These are phyloP conservation scores for Neodiprion fabricii DNA, from an alignment of 1,140 invertebrate genomes.

Conservation along the genomic window DNA sequence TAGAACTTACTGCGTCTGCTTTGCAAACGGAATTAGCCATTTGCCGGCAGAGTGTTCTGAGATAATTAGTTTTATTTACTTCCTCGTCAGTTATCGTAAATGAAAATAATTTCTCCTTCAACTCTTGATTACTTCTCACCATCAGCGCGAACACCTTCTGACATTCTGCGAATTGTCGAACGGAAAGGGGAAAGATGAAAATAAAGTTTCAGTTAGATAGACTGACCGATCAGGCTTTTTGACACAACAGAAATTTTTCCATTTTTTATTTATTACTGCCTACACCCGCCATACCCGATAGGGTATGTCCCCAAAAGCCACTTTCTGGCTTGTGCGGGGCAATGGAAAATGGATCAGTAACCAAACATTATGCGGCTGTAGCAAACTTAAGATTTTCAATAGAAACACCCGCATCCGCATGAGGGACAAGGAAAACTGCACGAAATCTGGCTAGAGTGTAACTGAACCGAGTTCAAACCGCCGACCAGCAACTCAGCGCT, in stretches of 20 bases:
- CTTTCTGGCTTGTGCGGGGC: no score
- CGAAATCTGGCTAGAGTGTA: no score
- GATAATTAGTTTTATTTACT: slow-evolving; percentile 79
- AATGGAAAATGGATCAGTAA: not conserved
- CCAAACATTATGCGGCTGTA: slow-evolving; percentile 13
- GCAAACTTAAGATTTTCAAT: no score
- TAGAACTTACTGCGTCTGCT: slow-evolving; percentile 75
- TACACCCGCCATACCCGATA: no score
- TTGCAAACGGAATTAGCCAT: slow-evolving; percentile 88
- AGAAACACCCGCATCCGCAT: no score
- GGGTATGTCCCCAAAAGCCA: no score
- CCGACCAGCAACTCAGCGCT: no score
- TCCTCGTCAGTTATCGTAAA: slow-evolving; percentile 85
- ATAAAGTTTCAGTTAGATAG: slow-evolving; percentile 19
- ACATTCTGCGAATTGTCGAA: slow-evolving; percentile 70
- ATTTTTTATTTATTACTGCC: no score
- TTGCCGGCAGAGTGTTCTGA: slow-evolving; percentile 83
- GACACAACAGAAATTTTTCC: slow-evolving; percentile 8
- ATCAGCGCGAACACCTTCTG: slow-evolving; percentile 89
- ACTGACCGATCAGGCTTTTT: not conserved
- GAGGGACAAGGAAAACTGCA: no score
- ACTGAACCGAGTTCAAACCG: no score
- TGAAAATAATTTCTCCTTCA: slow-evolving; percentile 87
- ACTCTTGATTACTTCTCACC: slow-evolving; percentile 80
- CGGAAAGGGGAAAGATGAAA: slow-evolving; percentile 6